Conservation (phyloP, 2,888 invertebrate genomes). For the Macrophya annulata region DNA sequence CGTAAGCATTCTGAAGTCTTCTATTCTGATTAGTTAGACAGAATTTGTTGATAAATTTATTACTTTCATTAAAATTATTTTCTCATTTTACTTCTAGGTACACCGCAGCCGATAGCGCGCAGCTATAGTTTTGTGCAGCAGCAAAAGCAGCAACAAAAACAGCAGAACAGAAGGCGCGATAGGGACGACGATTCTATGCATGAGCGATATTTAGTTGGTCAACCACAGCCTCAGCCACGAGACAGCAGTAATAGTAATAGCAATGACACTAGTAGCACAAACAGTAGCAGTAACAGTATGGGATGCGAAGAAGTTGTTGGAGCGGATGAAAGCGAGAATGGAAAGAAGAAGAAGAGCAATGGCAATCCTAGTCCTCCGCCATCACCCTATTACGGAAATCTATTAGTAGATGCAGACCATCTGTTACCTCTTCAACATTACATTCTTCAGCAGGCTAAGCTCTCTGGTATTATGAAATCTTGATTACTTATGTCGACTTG, state of each 20-base stretch:
- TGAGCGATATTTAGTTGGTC: constrained; percentile 86
- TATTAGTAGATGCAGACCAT: constrained; percentile 82
- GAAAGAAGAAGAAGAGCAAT: constrained; percentile 76
- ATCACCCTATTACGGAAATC: constrained; percentile 76
- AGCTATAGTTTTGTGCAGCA: constrained; percentile 84
- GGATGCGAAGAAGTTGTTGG: constrained; percentile 72
- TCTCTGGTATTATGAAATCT: constrained; percentile 81
- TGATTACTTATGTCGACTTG: neutral
- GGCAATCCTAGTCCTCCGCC: constrained; percentile 78
- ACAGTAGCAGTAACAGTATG: constrained; percentile 71
- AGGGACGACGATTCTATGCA: constrained; percentile 91
- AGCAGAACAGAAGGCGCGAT: constrained; percentile 77
- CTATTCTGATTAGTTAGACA: neutral
- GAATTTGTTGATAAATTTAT: neutral
- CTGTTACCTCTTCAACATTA: constrained; percentile 93
- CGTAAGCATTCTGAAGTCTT: constrained; percentile 63
- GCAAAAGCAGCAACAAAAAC: constrained; percentile 70
- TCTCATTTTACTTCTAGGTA: constrained; percentile 60
- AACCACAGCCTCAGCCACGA: constrained; percentile 76
- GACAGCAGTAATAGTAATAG: constrained; percentile 74
- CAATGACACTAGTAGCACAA: constrained; percentile 74
- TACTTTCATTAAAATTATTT: neutral
- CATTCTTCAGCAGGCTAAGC: constrained; percentile 92
- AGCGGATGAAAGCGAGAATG: constrained; percentile 70
- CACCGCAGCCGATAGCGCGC: constrained; percentile 81